Evolutionary conservation across 2,888 invertebrate species (phyloP), one percentile per base, ranked within the genome.

Genomic region (Nebria brevicollis): DNA sequence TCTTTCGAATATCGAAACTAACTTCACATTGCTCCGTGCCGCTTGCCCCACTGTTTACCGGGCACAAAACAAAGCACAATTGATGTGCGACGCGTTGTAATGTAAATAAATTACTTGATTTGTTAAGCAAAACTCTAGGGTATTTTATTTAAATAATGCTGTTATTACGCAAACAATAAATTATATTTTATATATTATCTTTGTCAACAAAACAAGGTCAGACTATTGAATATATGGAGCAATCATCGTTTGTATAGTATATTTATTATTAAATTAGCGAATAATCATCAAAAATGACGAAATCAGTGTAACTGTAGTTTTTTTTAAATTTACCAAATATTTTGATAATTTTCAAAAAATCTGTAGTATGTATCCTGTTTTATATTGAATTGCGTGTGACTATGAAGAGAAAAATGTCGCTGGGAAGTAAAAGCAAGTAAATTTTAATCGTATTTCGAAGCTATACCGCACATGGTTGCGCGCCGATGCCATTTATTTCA

Each of bases 401-500:
- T n/a, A 15, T 26, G 68, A 11, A 68, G 13, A 26, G 26, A 20
- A 68, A 68, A 68, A 25, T 26, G 68, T 25, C 34, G 34, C 5
- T 34, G 34, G 34, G 54, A 68, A 20, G 25, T 66, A 66, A 66
- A 6, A 10, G 2, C 54, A 54, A 54, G 70, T 70, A 1, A 70
- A n/a, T 70, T 70, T 70, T 70, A 70, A 70, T 70, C 70, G 70
- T 70, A 70, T 70, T 20, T 11, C 70, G 26, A 70, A 34, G 70
- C 70, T 34, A 20, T 34, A 70, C 41, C 81, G 42, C 85, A 83
- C 83, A 86, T 85, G 84, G 84, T 83, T 83, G 83, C 84, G 85
- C 85, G 85, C 85, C 86, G 85, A 86, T 86, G 86, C 87, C 87
- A 88, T 88, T 88, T 87, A 87, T 88, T 87, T 86, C 85, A 85